Base-by-base conservation (phyloP, 2,797 vertebrate genomes). In the Tangara arthus region DNA sequence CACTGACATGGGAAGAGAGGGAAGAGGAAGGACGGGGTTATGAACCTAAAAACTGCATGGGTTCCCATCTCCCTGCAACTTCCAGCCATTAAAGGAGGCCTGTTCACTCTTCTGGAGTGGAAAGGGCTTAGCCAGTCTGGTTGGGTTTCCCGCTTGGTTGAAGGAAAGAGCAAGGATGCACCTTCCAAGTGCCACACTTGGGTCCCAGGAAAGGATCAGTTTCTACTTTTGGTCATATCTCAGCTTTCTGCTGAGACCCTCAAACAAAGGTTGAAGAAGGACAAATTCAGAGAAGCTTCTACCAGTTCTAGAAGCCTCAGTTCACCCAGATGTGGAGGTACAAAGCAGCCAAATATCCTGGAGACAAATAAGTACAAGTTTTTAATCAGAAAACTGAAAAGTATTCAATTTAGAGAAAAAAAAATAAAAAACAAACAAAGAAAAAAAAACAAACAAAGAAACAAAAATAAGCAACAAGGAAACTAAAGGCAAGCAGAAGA, bases 1-100 rank as follows among this genome's bases (percentile, higher is more conserved):
- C 81, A 91, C 71, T 90, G 93, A 94, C 61, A 69, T 87, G 37
- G 26, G 85, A 77, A 68, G 42, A 9, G 16, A 27, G 12, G 9
- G 7, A 13, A 32, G 28, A 15, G 47, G 56, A 65, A 64, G 35
- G 68, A 80, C 60, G 34, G 73, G 63, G 64, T 12, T 94, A 66
- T 4, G 9, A 41, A 79, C 77, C 57, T 85, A 42, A 91, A 91
- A 94, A 20, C 1, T 2, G 12, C 42, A 32, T 4, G 2, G 11
- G 50, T 49, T 93, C 63, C 63, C 59, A 53, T 39, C 28, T 44
- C 73, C 14, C 3, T 30, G 14, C 6, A 39, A 32, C 56, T 52
- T 86, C 8, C 32, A 70, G 20, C 12, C 44, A 65, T 42, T 61
- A 42, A 44, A 63, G 32, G 50, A 27, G 19, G 28, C 10, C 1